These are phyloP conservation scores for Saguinus imperator DNA, from an alignment of 2,113 vertebrate genomes.

Conservation along the genomic window DNA sequence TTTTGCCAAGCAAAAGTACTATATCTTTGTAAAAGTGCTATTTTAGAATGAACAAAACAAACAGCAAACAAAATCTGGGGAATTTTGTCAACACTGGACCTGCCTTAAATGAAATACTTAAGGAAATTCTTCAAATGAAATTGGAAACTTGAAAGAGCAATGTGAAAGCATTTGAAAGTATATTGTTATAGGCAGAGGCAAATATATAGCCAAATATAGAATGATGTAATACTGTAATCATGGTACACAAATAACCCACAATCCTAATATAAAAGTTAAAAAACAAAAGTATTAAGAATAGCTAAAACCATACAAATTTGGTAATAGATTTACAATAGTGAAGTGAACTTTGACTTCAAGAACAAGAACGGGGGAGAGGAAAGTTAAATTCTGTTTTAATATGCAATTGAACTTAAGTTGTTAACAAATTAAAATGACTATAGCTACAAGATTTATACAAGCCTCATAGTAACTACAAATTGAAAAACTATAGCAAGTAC, in stretches of 20 bases:
- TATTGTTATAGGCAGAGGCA: not conserved
- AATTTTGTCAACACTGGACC: not conserved
- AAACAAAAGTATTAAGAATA: not conserved
- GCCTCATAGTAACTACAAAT: not conserved
- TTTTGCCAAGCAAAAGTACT: too few species aligned
- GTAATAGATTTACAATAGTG: not conserved
- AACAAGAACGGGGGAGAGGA: not conserved
- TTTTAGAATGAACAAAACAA: not conserved
- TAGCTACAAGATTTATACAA: not conserved
- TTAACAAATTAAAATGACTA: not conserved
- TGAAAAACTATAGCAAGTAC: not conserved
- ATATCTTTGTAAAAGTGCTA: too few species aligned
- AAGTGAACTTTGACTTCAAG: not conserved
- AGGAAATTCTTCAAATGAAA: not conserved
- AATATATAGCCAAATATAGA: not conserved
- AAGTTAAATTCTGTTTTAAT: not conserved
- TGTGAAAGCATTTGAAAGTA: not conserved
- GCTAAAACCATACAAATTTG: not conserved
- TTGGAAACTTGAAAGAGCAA: not conserved
- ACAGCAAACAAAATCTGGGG: not conserved
- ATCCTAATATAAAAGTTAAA: not conserved
- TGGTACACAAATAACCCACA: not conserved
- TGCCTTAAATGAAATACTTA: not conserved
- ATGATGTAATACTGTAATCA: not conserved
- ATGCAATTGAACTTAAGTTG: not conserved